A percentile compares a stretch with the other conserved stretches of the same genome.
phyloP scores from a whole-genome alignment of 2,888 invertebrate species.

The Strigamia maritima region DNA sequence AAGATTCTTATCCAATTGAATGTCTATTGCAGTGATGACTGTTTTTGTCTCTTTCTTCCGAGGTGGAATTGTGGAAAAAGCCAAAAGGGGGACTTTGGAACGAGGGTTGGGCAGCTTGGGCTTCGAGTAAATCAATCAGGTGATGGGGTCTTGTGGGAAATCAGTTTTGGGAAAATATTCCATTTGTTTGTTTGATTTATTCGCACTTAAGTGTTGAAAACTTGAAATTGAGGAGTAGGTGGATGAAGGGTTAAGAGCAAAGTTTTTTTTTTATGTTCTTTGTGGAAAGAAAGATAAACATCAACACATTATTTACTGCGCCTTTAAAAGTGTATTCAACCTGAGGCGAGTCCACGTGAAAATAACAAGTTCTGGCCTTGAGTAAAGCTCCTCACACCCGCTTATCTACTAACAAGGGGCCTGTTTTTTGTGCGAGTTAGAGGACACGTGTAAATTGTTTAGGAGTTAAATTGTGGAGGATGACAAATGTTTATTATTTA shows the following conservation, averaged over 20 bases:
- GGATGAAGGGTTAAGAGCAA: background rate
- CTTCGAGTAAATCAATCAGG: background rate
- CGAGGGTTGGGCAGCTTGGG: background rate
- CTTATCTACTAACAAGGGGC: slow-evolving; percentile 8
- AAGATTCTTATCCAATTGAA: slow-evolving; percentile 9
- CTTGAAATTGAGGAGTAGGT: background rate
- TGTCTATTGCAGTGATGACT: background rate
- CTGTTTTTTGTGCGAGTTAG: background rate
- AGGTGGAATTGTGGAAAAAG: background rate
- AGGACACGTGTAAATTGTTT: background rate
- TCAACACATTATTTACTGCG: slow-evolving; percentile 18
- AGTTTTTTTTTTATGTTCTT: background rate
- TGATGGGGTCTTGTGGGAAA: background rate
- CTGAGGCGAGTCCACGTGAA: slow-evolving; percentile 9
- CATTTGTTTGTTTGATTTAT: background rate
- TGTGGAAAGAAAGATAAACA: slow-evolving; percentile 1
- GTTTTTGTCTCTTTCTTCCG: background rate
- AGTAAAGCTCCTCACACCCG: background rate
- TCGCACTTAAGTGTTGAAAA: background rate
- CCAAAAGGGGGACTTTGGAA: background rate
- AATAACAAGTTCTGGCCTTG: background rate
- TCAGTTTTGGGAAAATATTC: background rate
- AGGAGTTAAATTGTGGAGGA: background rate
- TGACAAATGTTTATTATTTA: background rate
- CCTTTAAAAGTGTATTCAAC: slow-evolving; percentile 6